phyloP scores from a whole-genome alignment of 2,113 vertebrate species.

The Nothobranchius kuhntae region DNA sequence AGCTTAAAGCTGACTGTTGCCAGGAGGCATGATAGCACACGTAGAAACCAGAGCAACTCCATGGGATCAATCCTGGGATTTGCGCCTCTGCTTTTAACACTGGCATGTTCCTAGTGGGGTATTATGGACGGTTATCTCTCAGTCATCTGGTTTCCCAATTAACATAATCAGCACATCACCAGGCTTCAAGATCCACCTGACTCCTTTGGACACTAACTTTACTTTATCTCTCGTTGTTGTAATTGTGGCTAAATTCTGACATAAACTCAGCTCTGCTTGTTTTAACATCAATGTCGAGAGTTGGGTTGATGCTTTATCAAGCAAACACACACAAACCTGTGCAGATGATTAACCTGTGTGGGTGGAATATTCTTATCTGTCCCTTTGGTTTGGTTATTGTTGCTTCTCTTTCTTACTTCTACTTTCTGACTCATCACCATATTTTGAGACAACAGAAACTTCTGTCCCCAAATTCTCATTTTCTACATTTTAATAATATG shows the following conservation, averaged over 20 bases:
- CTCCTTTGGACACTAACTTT: neutral
- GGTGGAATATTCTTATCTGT: neutral
- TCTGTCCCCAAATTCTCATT: slow-evolving; percentile 8
- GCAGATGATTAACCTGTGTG: neutral
- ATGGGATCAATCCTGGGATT: neutral
- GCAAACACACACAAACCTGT: neutral
- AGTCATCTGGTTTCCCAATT: neutral
- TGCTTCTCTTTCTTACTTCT: slow-evolving; percentile 7
- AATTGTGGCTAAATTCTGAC: neutral
- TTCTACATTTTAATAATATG: neutral
- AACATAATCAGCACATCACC: neutral
- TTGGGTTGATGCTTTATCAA: neutral
- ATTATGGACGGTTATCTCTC: neutral
- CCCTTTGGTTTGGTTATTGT: slow-evolving; percentile 12
- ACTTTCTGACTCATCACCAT: neutral
- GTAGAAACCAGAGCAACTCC: neutral
- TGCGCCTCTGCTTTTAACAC: neutral
- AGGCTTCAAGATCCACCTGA: neutral
- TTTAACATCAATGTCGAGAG: neutral
- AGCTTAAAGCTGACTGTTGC: neutral
- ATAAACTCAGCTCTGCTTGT: neutral
- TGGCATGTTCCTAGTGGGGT: neutral
- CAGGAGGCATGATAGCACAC: neutral
- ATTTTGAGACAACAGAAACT: slow-evolving; percentile 18
- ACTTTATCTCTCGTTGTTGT: neutral